Evolutionary conservation across 2,113 vertebrate genomes (phyloP).

Genomic region (Syngnathus typhle): DNA sequence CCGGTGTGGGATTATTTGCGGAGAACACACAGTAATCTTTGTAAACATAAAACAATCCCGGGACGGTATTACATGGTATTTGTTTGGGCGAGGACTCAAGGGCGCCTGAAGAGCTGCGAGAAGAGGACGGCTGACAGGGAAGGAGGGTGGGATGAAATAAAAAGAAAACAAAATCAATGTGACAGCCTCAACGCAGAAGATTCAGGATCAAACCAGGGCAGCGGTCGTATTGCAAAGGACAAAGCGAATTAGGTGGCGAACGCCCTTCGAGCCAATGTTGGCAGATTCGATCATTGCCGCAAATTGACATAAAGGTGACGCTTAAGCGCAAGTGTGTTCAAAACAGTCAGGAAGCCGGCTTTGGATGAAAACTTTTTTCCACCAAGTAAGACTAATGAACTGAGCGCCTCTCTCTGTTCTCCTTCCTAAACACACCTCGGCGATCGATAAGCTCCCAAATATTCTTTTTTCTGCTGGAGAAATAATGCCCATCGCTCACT

Average conservation of each 20-base stretch:
- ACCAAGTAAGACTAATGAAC: background rate
- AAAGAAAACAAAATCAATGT: background rate
- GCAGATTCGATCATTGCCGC: no score
- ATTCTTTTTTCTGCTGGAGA: conserved; percentile 3
- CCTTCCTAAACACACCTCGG: no score
- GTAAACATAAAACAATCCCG: conserved; percentile 7
- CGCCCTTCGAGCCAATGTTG: background rate
- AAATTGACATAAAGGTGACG: no score
- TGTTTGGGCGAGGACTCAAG: conserved; percentile 2
- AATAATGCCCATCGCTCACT: background rate
- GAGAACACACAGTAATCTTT: conserved; percentile 1
- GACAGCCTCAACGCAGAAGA: background rate
- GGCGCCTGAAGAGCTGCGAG: background rate
- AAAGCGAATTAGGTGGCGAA: background rate
- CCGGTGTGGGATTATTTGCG: conserved; percentile 11
- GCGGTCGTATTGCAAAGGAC: background rate
- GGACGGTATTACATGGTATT: background rate
- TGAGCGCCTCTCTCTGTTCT: background rate
- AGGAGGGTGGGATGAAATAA: background rate
- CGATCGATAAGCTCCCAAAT: background rate
- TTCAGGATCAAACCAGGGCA: background rate
- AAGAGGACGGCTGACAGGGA: background rate
- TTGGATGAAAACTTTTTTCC: background rate
- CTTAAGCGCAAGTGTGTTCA: background rate
- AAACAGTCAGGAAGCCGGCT: background rate